A percentile compares a stretch with the other conserved stretches of the same genome.
phyloP scores from a whole-genome alignment of 2,113 vertebrate genomes.

The Nematolebias whitei region DNA sequence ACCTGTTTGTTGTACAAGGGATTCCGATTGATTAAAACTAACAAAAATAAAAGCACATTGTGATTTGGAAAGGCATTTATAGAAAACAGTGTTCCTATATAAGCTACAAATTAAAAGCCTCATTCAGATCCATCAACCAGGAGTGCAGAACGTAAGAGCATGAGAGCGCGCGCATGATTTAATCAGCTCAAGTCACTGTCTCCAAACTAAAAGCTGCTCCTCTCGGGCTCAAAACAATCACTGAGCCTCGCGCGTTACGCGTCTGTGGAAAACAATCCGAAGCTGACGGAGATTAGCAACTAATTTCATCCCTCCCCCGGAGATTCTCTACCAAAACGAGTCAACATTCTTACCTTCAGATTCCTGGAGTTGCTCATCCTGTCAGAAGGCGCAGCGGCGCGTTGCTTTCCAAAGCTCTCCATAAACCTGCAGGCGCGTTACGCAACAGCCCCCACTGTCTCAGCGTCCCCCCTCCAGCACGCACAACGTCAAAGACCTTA shows the following conservation, averaged over 20 bases:
- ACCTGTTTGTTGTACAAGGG: neutral
- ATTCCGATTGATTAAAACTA: neutral
- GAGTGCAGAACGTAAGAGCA: neutral
- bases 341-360: conserved; percentile 67
- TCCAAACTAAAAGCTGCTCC: neutral
- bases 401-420: conserved; percentile 65
- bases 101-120: neutral
- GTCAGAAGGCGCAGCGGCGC: conserved; percentile 5
- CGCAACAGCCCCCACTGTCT: conserved; percentile 54
- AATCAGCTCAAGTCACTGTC: neutral
- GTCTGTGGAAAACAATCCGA: neutral
- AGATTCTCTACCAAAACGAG: conserved; percentile 1
- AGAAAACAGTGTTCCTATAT: neutral
- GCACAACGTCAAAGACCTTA: conserved; percentile 42
- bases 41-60: no score
- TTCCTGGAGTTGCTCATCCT: conserved; percentile 77
- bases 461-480: conserved; percentile 34
- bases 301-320: conserved; percentile 9
- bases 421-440: conserved; percentile 59
- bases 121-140: neutral
- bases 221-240: neutral
- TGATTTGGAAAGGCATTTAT: no score
- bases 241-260: neutral
- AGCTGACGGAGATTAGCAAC: conserved; percentile 8
- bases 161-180: neutral